Evolutionary conservation across 1,140 invertebrate genomes (phyloP), one percentile per base, ranked within the genome.

Genomic region (Littorina saxatilis): DNA sequence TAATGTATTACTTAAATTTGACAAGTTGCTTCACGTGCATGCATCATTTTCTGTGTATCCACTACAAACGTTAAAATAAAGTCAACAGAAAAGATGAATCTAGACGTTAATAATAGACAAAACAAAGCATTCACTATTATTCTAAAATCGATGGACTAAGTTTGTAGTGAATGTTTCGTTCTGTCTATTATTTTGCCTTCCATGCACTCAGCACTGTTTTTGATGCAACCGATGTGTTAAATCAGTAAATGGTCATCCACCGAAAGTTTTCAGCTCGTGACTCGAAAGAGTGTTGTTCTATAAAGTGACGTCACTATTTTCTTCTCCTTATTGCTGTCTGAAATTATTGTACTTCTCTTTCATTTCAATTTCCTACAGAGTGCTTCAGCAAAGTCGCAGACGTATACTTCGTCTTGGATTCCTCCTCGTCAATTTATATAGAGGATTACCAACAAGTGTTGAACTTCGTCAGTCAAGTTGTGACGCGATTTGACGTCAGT

Each of bases 401-500:
- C 58, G 86, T 92, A 2, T 89, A 87, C 82, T 90, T 92, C 83
- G 83, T 91, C 11, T 73, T 92, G 63, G 91, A 92, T 79, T 85
- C 89, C 1, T 92, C 91, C 1, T 89, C 84, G 63, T 90, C 89
- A 47, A 91, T 92, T 55, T 91, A 89, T 87, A 63, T 85, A 2
- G 77, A 84, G 11, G 90, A 92, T 76, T 91, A 87, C 80, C 72
- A 82, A 52, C 85, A 86, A 70, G 84, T 89, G 73, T 82, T 89
- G 1, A 43, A 80, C 0, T 91, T 91, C 80, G 83, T 91, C n/a
- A 78, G 82, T 5, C 83, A 88, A 15, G 78, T 91, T 4, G 43
- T 86, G 29, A 87, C 87, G 50, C 81, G 84, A 7, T 70, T 89
- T 47, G 88, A 88, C 66, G 81, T 89, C n/a, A 78, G 82, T 2